Evolutionary conservation across 2,888 invertebrate genomes (phyloP), one percentile per base, ranked within the genome.

Genomic region (Diplazon laetatorius): DNA sequence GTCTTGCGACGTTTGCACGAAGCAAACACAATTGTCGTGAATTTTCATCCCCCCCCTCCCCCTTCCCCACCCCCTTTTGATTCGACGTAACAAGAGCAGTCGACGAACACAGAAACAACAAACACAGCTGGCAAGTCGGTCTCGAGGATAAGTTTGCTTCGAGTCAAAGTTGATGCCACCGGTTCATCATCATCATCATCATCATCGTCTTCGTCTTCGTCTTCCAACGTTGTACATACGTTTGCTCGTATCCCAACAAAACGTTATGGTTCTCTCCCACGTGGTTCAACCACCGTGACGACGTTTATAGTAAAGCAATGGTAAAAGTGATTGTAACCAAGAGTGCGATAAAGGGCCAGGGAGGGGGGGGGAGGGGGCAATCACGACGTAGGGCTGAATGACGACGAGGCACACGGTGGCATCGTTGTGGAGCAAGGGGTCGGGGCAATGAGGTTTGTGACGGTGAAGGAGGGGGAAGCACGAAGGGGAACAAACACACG

Each of bases 261-360:
- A 82, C 85, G 83, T 83, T n/a, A n/a, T 80, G 81, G 85, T 78
- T 89, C 16, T 44, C 71, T 79, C 89, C 86, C 89, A 90, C 90
- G 90, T 90, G 90, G 88, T 77, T 87, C 88, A 89, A 81, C 80
- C 78, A 90, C 87, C 90, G 90, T 90, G 89, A 90, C 90, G 87
- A 85, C 87, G 6, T n/a, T n/a, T 6, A 85, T 86, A 85, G 85
- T 84, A 83, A 79, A 75, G 87, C 84, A 85, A 86, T 88, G 86
- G 86, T 78, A 79, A 78, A 78, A 81, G 80, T 46, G 37, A 70
- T 2, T 30, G 4, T 2, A 30, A 30, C 30, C 30, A 30, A 30
- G 30, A 30, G 30, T 6, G 30, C 30, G 30, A 30, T 30, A 30
- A 30, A 30, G 30, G 30, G 30, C 30, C 4, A 70, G 62, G 44